These are phyloP conservation scores for Luperina testacea DNA, from an alignment of 2,888 invertebrate species.

Conservation along the genomic window DNA sequence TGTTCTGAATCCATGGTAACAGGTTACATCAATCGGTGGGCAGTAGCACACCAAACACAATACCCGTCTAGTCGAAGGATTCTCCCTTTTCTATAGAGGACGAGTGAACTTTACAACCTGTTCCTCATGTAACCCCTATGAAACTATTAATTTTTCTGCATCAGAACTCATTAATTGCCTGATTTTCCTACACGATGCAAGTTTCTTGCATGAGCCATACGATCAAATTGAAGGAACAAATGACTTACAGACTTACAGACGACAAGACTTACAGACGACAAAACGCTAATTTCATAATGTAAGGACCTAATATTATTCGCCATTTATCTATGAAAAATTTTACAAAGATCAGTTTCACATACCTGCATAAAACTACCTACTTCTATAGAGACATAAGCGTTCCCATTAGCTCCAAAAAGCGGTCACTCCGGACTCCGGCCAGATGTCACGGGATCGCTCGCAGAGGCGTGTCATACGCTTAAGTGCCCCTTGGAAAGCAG, in stretches of 20 bases:
- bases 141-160: neutral
- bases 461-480: constrained; percentile 47
- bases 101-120: too few relatives aligned
- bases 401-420: constrained; percentile 17
- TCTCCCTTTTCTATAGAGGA: neutral
- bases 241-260: neutral
- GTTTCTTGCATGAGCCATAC: neutral
- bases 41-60: too few relatives aligned
- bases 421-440: constrained; percentile 45
- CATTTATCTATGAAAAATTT: neutral
- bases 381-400: constrained; percentile 30
- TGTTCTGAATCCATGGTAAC: too few relatives aligned
- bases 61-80: neutral
- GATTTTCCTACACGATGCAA: too few relatives aligned
- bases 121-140: neutral
- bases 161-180: neutral
- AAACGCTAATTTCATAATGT: too few relatives aligned
- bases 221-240: neutral
- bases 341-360: neutral
- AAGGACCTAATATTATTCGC: too few relatives aligned
- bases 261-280: too few relatives aligned
- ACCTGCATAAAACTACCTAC: neutral
- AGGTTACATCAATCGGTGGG: neutral
- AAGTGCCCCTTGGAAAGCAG: constrained; percentile 53
- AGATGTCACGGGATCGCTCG: constrained; percentile 46